These are phyloP conservation scores for Calosoma granatense DNA, from an alignment of 1,140 invertebrate genomes.

Conservation along the genomic window DNA sequence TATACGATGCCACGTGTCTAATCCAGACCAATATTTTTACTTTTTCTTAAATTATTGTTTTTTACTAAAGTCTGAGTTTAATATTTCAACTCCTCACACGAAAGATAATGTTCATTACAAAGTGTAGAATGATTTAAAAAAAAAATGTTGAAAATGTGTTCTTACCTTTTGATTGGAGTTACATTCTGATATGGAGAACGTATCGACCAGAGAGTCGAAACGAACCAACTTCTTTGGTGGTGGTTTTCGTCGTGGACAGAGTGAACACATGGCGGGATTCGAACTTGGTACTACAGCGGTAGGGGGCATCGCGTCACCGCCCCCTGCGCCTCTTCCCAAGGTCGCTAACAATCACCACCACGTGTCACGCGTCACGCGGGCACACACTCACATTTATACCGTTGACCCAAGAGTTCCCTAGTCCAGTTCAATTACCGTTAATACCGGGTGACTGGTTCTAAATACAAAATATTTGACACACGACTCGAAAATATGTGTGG, in stretches of 20 bases:
- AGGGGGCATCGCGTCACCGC: conserved; percentile 15
- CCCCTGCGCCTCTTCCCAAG: conserved; percentile 12
- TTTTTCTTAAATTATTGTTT: too few species aligned
- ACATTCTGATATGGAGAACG: conserved; percentile 47
- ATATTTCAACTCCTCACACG: too few species aligned
- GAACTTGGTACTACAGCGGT: conserved; percentile 11
- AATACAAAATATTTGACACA: too few species aligned
- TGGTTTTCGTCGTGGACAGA: conserved; percentile 45
- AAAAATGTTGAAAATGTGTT: conserved; percentile 13
- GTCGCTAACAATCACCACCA: conserved; percentile 4
- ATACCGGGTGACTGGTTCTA: too few species aligned
- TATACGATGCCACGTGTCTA: too few species aligned
- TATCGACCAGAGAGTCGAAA: conserved; percentile 50
- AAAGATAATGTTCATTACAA: background rate
- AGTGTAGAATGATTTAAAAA: background rate
- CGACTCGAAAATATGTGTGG: too few species aligned
- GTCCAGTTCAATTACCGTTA: too few species aligned
- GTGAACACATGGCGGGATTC: conserved; percentile 41
- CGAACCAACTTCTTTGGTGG: conserved; percentile 45
- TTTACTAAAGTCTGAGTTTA: too few species aligned
- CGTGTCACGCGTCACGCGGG: background rate
- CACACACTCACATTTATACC: background rate
- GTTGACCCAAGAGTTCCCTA: too few species aligned
- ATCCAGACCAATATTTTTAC: background rate
- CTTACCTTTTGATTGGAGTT: conserved; percentile 43